phyloP scores from a whole-genome alignment of 2,113 vertebrate species.

The Seriola dumerili region DNA sequence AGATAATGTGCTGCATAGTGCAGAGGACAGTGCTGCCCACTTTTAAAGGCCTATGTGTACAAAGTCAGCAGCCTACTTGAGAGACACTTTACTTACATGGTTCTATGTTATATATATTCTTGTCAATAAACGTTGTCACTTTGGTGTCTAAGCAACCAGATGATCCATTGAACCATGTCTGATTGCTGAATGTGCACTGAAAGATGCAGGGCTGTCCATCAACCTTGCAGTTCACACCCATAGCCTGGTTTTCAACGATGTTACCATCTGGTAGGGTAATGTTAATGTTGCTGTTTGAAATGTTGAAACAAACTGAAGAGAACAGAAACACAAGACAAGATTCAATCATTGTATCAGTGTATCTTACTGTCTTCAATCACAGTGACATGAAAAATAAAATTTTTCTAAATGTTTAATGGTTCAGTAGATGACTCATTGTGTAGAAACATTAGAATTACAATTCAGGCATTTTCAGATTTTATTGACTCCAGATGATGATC shows the following conservation, averaged over 20 bases:
- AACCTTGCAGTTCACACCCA: rapidly evolving
- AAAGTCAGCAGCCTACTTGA: not conserved
- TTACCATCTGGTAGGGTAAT: rapidly evolving
- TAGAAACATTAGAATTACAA: too few relatives aligned
- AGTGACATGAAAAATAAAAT: too few relatives aligned
- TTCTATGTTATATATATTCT: rapidly evolving
- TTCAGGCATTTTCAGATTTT: too few relatives aligned
- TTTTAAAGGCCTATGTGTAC: not conserved
- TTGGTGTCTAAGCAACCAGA: rapidly evolving
- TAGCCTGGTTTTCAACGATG: rapidly evolving
- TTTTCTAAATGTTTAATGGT: too few relatives aligned
- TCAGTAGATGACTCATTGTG: too few relatives aligned
- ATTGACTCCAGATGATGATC: too few relatives aligned
- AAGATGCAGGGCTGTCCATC: rapidly evolving
- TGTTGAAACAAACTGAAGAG: constrained; percentile 39
- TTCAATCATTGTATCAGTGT: not conserved
- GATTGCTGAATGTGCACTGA: rapidly evolving
- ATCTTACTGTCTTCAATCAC: too few relatives aligned
- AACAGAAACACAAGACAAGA: not conserved
- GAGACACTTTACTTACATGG: not conserved
- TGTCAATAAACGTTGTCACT: rapidly evolving
- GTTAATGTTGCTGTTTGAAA: rapidly evolving
- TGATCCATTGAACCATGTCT: not conserved
- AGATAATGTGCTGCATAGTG: not conserved
- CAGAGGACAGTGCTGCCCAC: not conserved